Percentiles rank a stretch among this genome's conserved stretches.
These are phyloP conservation scores for Hormiphora californensis DNA, from an alignment of 37 sponge, comb jelly and placozoan species.

Conservation along the genomic window DNA sequence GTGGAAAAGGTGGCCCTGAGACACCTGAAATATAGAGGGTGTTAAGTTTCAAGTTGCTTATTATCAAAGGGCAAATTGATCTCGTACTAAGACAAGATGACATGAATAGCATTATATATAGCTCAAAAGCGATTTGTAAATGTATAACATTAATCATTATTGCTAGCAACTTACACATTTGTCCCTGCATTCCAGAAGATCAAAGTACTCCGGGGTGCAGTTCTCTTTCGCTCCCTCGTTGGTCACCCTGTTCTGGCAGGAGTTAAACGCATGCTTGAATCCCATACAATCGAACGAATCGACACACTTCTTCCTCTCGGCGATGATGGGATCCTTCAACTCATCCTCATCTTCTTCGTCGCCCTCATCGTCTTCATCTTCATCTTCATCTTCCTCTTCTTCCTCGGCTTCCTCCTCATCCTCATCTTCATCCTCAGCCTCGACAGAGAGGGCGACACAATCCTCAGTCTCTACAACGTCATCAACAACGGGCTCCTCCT, in stretches of 20 bases:
- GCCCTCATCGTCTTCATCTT: background rate
- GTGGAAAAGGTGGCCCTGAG: no score
- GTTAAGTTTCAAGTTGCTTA: no score
- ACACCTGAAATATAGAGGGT: no score
- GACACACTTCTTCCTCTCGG: background rate
- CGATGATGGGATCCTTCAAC: background rate
- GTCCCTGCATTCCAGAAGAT: background rate
- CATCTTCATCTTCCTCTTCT: background rate
- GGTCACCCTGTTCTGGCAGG: background rate
- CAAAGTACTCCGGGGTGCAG: slow-evolving; percentile 39
- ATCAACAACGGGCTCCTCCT: background rate
- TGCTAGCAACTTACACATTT: slow-evolving; percentile 47
- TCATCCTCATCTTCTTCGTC: slow-evolving; percentile 30
- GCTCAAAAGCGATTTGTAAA: no score
- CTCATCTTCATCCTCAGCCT: background rate
- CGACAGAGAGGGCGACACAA: background rate
- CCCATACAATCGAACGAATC: background rate
- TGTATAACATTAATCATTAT: no score
- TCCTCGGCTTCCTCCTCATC: background rate
- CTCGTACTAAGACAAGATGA: no score
- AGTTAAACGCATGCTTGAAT: background rate
- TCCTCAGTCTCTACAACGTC: background rate
- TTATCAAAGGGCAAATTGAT: no score
- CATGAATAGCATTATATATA: no score
- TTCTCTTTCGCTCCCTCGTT: slow-evolving; percentile 11